Conservation (phyloP, 1,140 invertebrate genomes). For the Drosophila bocqueti region DNA sequence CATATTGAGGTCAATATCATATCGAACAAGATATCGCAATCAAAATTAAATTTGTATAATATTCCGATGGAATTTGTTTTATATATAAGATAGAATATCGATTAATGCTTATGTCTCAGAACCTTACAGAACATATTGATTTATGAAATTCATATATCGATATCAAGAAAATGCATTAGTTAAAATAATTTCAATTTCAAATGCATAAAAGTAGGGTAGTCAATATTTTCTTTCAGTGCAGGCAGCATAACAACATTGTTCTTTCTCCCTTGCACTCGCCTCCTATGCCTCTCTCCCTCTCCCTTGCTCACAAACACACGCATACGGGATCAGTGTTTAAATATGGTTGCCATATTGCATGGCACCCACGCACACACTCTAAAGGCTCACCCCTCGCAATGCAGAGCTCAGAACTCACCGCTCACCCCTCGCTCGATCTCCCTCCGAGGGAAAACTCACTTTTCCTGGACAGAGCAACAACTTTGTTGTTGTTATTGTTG, state of each 20-base stretch:
- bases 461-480: constrained; percentile 50
- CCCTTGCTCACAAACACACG: constrained; percentile 27
- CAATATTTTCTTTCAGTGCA: constrained; percentile 17
- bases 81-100: too few relatives aligned
- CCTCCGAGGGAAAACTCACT: constrained; percentile 45
- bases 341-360: constrained; percentile 77
- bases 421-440: constrained; percentile 20
- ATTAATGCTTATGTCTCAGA: too few relatives aligned
- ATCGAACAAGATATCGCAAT: too few relatives aligned
- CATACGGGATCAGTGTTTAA: constrained; percentile 74
- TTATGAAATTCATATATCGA: too few relatives aligned
- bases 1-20: too few relatives aligned
- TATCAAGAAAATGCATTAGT: too few relatives aligned
- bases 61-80: too few relatives aligned
- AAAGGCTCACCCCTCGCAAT: constrained; percentile 10
- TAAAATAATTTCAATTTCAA: too few relatives aligned
- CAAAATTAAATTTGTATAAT: too few relatives aligned
- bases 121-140: too few relatives aligned
- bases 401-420: constrained; percentile 8
- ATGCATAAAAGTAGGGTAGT: too few relatives aligned
- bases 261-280: constrained; percentile 54
- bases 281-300: neutral
- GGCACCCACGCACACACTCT: constrained; percentile 58
- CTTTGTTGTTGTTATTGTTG: constrained; percentile 38
- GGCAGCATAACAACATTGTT: constrained; percentile 48